Percentiles rank a stretch among this genome's conserved stretches.
These are phyloP conservation scores for Montifringilla adamsi DNA, from an alignment of 2,113 vertebrate species.

Conservation along the genomic window DNA sequence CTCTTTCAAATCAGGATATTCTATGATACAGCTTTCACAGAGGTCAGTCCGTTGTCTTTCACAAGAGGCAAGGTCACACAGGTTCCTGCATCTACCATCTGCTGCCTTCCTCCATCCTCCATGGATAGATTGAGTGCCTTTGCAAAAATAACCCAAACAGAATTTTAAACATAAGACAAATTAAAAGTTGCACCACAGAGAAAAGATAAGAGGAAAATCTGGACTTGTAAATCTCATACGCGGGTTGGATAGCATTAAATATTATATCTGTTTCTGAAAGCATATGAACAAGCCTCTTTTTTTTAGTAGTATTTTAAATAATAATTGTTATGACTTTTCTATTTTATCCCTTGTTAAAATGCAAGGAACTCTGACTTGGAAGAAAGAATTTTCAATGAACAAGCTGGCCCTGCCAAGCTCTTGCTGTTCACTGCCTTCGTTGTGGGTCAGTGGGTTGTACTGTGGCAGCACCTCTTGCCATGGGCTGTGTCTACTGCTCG, in stretches of 20 bases:
- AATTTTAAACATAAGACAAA: neutral
- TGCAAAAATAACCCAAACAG: neutral
- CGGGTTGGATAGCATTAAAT: neutral
- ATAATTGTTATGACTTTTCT: constrained; percentile 7
- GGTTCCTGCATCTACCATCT: neutral
- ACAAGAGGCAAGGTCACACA: accelerated
- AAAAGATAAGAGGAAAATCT: neutral
- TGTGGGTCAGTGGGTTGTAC: neutral
- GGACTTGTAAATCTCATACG: neutral
- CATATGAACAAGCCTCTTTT: constrained; percentile 31
- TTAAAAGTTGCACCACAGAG: neutral
- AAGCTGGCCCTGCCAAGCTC: neutral
- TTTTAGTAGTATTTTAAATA: neutral
- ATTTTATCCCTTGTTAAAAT: constrained; percentile 48
- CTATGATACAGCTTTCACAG: neutral
- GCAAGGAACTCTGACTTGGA: constrained; percentile 16
- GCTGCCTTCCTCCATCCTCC: neutral
- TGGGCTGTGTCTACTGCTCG: neutral
- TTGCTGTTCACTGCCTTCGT: neutral
- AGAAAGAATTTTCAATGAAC: constrained; percentile 40
- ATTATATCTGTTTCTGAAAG: neutral
- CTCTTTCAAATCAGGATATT: neutral
- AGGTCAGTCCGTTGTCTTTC: neutral
- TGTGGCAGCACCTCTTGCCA: neutral
- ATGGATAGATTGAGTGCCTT: neutral